phyloP scores from a whole-genome alignment of 2,797 vertebrate species.

The Phoxinus dragarum region DNA sequence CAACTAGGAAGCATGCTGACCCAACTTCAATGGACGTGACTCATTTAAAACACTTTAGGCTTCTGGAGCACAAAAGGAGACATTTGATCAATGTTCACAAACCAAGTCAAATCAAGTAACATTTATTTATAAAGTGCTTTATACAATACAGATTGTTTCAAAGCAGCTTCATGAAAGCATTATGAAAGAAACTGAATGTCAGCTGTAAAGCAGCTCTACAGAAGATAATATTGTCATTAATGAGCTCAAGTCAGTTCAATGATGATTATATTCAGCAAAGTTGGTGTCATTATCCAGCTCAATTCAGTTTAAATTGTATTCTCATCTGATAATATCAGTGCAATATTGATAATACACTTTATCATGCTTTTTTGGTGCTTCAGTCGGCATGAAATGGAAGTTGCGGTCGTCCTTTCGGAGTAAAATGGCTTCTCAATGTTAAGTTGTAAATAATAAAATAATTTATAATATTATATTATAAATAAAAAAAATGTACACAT shows the following conservation, averaged over 20 bases:
- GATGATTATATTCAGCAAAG: not conserved
- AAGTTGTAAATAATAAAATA: not conserved
- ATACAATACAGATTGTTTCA: not conserved
- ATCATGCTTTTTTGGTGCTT: not conserved
- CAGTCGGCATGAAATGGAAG: not conserved
- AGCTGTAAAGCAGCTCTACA: not conserved
- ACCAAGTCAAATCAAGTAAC: not conserved
- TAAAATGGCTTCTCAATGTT: not conserved
- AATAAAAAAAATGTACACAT: not conserved
- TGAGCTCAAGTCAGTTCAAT: not conserved
- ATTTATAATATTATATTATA: no score
- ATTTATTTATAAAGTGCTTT: not conserved
- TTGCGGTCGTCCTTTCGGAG: fast-evolving
- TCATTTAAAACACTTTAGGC: not conserved
- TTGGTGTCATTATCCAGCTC: not conserved
- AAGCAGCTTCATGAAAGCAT: not conserved
- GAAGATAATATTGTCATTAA: not conserved
- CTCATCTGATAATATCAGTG: not conserved
- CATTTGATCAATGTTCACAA: not conserved
- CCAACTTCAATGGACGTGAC: not conserved
- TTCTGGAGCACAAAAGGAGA: not conserved
- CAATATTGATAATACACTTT: not conserved
- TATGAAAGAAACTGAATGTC: not conserved
- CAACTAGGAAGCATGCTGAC: not conserved
- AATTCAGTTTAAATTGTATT: not conserved